Base-by-base conservation (phyloP, 2,888 invertebrate species). In the Machimus atricapillus region DNA sequence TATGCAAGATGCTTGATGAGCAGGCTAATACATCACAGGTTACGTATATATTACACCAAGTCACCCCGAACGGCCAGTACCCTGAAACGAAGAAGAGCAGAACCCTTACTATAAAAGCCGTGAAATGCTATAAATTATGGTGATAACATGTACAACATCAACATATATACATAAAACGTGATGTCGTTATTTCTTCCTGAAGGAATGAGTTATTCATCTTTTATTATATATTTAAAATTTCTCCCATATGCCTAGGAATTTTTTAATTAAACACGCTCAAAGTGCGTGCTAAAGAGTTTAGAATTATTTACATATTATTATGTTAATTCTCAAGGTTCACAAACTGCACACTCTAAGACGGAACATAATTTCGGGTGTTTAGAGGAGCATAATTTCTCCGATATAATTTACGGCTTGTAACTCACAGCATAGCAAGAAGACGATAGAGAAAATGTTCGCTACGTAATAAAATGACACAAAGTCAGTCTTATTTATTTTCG, bases 21-120 rank as follows among this genome's bases (percentile, higher is more conserved):
- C 98, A 99, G 87, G 98, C 98, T 87, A 98, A 93, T 79, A 98
- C 98, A 92, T 98, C 98, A 91, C 97, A 97, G n/a, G 98, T 97
- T 89, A 98, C 97, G 93, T 98, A 97, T 85, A 98, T 96, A 91
- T 97, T 97, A 93, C 98, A 97, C 98, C 98, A 98, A 89, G 96
- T 95, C 90, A 97, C 95, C 85, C 98, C 95, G 92, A 98, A 95
- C 82, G 97, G 97, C 98, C 98, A 98, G 92, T 97, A 96, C 89
- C 98, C 98, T 98, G 94, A 12, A 93, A 93, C 89, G 89, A 90
- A 90, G 89, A 8, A 76, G 46, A 83, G 23, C 12, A 23, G 27
- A n/a, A 23, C 27, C n/a, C 66, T 66, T 66, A 66, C 12, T 23
- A 66, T 19, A 27, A 27, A 27, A 66, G 9, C 66, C 12, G 12